Evolutionary conservation across 1,140 invertebrate species (phyloP).

Genomic region (Drosophila sproati): DNA sequence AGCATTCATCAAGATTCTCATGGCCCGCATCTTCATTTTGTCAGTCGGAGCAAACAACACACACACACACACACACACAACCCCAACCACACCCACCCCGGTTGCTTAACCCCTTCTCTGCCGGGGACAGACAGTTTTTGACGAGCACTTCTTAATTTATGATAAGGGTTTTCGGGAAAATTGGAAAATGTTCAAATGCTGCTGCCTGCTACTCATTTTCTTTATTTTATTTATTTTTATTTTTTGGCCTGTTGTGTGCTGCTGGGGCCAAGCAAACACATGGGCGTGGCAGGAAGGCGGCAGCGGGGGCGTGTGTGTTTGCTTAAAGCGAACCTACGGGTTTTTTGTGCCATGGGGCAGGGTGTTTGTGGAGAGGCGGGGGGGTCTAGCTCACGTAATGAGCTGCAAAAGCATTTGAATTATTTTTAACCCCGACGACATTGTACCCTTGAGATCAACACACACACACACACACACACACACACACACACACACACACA

Average conservation of each 20-base stretch:
- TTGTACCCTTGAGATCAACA: constrained; percentile 82
- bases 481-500: constrained; percentile 14
- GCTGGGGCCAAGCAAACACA: neutral
- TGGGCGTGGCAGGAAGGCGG: constrained; percentile 1
- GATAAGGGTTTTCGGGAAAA: constrained; percentile 84
- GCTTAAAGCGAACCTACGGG: constrained; percentile 71
- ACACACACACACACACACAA: constrained; percentile 17
- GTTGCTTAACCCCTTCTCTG: constrained; percentile 30
- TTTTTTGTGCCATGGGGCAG: neutral
- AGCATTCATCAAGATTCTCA: constrained; percentile 71
- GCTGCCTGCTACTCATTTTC: constrained; percentile 45
- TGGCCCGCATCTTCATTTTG: constrained; percentile 77
- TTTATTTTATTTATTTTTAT: neutral
- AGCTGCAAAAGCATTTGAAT: constrained; percentile 83
- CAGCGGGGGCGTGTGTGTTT: constrained; percentile 47
- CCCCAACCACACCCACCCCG: constrained; percentile 8
- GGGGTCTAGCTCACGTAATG: constrained; percentile 68
- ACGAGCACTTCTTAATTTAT: constrained; percentile 84
- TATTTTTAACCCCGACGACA: constrained; percentile 84
- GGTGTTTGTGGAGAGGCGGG: no score
- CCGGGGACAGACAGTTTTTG: constrained; percentile 78
- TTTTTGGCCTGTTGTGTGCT: constrained; percentile 17
- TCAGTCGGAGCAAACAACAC: constrained; percentile 61
- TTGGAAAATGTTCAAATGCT: constrained; percentile 83
- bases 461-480: constrained; percentile 32